These are phyloP conservation scores for Pangasianodon gigas DNA, from an alignment of 2,113 vertebrate species.

Conservation along the genomic window DNA sequence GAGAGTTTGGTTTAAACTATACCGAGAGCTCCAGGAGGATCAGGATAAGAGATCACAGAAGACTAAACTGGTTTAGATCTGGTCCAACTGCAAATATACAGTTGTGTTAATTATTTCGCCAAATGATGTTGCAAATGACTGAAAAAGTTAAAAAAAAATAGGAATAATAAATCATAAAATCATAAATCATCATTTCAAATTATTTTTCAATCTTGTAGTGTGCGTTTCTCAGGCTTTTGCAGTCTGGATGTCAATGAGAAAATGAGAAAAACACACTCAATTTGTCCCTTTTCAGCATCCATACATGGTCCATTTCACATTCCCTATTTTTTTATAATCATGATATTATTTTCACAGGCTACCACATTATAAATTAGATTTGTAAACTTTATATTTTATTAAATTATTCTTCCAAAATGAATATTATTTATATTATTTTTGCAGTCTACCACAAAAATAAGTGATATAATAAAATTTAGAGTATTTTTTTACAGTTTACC, in stretches of 20 bases:
- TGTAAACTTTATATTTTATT: too few species aligned
- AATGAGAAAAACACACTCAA: neutral
- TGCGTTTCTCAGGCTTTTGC: neutral
- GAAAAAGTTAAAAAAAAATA: neutral
- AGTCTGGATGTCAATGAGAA: neutral
- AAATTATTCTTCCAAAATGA: too few species aligned
- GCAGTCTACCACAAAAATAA: too few species aligned
- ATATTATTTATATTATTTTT: too few species aligned
- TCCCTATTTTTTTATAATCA: neutral
- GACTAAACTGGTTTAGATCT: too few species aligned
- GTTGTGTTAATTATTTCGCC: neutral
- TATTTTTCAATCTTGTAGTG: neutral
- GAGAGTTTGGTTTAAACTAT: neutral
- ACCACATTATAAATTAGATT: too few species aligned
- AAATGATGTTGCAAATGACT: neutral
- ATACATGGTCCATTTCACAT: neutral
- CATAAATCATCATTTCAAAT: neutral
- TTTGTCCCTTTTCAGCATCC: neutral
- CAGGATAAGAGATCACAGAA: too few species aligned
- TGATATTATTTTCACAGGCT: too few species aligned
- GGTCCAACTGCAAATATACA: neutral
- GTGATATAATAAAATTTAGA: too few species aligned
- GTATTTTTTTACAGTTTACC: too few species aligned
- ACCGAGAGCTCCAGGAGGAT: neutral
- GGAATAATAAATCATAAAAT: too few species aligned